Conservation (phyloP, 2,888 invertebrate species). For the Cenopis cana region DNA sequence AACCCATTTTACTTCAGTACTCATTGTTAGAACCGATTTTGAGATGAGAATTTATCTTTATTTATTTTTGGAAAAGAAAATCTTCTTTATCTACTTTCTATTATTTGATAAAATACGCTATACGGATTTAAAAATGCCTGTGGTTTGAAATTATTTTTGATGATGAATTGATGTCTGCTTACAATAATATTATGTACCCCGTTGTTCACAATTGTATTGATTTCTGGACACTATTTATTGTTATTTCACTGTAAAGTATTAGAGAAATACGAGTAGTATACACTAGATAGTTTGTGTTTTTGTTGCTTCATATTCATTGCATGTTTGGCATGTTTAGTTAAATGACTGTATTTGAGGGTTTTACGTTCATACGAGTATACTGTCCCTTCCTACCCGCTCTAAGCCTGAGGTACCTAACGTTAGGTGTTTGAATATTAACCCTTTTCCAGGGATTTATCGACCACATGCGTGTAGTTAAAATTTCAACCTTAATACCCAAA, state of each 20-base stretch:
- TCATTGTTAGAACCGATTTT: too few species aligned
- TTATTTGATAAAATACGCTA: background rate
- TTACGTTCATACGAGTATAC: background rate
- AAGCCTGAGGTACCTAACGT: conserved; percentile 10
- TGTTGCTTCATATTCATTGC: background rate
- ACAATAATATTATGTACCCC: too few species aligned
- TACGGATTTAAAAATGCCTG: background rate
- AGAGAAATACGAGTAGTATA: background rate
- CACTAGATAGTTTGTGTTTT: background rate
- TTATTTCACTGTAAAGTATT: background rate
- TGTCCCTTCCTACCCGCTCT: background rate
- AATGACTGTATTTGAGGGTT: background rate
- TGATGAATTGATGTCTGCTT: too few species aligned
- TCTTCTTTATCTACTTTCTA: background rate
- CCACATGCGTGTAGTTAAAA: too few species aligned
- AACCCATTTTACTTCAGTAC: too few species aligned
- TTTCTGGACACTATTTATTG: background rate
- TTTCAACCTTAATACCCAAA: too few species aligned
- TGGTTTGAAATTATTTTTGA: background rate
- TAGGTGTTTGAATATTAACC: conserved; percentile 2
- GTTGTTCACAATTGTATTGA: background rate
- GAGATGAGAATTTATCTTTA: background rate
- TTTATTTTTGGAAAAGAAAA: background rate
- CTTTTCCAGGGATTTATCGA: too few species aligned
- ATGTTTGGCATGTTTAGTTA: background rate